Evolutionary conservation across 2,888 invertebrate species (phyloP), one percentile per base, ranked within the genome.

Genomic region (Lydus trimaculatus): DNA sequence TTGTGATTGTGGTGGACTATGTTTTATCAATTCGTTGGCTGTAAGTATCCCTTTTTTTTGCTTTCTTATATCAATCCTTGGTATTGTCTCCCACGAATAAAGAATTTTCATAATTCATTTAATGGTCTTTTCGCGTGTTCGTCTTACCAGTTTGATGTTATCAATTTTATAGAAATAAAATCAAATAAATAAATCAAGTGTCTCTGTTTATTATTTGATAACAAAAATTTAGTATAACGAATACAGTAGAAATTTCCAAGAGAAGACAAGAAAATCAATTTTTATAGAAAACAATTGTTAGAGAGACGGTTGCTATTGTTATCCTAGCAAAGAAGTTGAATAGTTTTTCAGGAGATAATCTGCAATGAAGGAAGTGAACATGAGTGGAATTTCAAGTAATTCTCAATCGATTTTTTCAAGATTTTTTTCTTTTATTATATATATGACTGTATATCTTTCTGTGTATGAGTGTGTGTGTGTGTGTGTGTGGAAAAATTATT

Each of bases 111-210:
- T 2, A 56, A 56, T 65, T 17, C 25, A 48, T 20, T 52, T 66
- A 70, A 70, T 70, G 61, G 31, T 28, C 1, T 48, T 70, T 67
- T 70, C 60, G 70, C 70, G 70, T 70, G 70, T 43, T 33, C 13
- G 31, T 25, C n/a, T n/a, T 36, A 31, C 52, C 52, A 61, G 20
- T 36, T 23, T 48, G 36, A 28, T 17, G n/a, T 36, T 58, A 62
- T 58, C 61, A 7, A n/a, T 13, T 43, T 17, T 17, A 17, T 17
- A n/a, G 0, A 43, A 43, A 43, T 7, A 5, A n/a, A 43, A 43
- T 43, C 43, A 8, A 43, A 62, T 58, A 61, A 61, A 66, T 58
- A 65, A 66, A 52, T 52, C 48, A 52, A 17, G 48, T 52, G 2
- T 2, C 48, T 52, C 48, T 23, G 4, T 17, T 7, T 17, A 17